These are phyloP conservation scores for Hassar affinis DNA, from an alignment of 2,113 vertebrate genomes.

Conservation along the genomic window DNA sequence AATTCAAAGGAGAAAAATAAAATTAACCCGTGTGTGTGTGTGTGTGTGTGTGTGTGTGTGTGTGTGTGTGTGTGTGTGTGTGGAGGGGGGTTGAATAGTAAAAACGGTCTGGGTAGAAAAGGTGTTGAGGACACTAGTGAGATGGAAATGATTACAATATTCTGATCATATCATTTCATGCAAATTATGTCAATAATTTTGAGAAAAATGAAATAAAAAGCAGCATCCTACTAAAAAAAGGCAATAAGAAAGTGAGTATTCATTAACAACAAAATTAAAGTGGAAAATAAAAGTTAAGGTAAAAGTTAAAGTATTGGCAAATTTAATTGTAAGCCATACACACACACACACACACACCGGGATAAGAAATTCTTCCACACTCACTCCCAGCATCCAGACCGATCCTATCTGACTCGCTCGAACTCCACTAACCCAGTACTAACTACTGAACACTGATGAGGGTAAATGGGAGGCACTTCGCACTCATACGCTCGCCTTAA, in stretches of 20 bases:
- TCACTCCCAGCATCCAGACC: not conserved
- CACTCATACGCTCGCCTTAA: constrained; percentile 28
- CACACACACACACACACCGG: not conserved
- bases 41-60: too few species aligned
- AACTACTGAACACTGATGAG: not conserved
- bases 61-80: too few species aligned
- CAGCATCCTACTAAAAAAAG: not conserved
- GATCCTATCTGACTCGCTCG: not conserved
- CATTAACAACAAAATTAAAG: not conserved
- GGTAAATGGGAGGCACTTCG: not conserved
- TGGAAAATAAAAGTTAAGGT: not conserved
- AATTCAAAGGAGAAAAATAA: too few species aligned
- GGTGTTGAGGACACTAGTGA: not conserved
- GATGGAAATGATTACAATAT: not conserved
- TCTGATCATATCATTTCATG: not conserved
- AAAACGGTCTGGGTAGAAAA: not conserved
- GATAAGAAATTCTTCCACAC: not conserved
- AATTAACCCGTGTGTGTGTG: too few species aligned
- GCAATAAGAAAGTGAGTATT: not conserved
- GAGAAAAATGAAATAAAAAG: not conserved
- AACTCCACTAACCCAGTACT: not conserved
- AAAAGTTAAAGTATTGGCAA: not conserved
- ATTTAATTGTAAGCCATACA: not conserved
- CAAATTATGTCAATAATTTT: not conserved
- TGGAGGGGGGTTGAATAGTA: too few species aligned